Percentiles rank a stretch among this genome's conserved stretches.
phyloP scores from a whole-genome alignment of 2,797 vertebrate species.

The Lepilemur ruficaudatus region DNA sequence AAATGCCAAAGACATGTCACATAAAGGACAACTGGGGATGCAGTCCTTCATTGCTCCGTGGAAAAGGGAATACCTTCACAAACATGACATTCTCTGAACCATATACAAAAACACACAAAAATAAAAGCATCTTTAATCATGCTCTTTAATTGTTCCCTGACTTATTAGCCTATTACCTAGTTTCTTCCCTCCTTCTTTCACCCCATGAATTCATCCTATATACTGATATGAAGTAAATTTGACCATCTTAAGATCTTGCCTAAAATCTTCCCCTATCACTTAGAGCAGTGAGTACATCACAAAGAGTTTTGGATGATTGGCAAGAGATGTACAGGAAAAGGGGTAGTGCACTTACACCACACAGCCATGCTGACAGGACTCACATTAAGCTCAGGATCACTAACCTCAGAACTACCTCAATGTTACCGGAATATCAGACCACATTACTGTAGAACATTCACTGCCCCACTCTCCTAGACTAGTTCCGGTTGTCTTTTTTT shows the following conservation, averaged over 20 bases:
- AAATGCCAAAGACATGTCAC: slow-evolving; percentile 23
- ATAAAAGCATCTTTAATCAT: neutral
- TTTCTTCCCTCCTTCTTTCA: neutral
- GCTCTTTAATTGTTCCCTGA: neutral
- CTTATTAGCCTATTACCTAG: neutral
- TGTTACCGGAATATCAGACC: neutral
- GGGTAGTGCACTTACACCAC: neutral
- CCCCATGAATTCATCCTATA: neutral
- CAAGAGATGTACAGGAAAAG: neutral
- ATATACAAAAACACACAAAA: neutral
- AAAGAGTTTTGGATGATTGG: neutral
- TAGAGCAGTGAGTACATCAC: neutral
- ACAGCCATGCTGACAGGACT: neutral
- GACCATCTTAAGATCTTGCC: neutral
- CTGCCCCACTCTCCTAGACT: neutral
- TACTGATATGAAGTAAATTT: neutral
- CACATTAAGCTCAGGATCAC: neutral
- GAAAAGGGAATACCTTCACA: neutral
- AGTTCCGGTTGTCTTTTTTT: neutral
- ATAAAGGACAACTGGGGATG: neutral
- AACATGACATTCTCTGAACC: neutral
- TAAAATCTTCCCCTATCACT: neutral
- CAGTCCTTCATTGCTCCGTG: neutral
- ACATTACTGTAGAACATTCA: neutral
- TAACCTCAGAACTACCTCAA: neutral